Base-by-base conservation (phyloP, 2,888 invertebrate species). In the Kryphioiulus occultus region DNA sequence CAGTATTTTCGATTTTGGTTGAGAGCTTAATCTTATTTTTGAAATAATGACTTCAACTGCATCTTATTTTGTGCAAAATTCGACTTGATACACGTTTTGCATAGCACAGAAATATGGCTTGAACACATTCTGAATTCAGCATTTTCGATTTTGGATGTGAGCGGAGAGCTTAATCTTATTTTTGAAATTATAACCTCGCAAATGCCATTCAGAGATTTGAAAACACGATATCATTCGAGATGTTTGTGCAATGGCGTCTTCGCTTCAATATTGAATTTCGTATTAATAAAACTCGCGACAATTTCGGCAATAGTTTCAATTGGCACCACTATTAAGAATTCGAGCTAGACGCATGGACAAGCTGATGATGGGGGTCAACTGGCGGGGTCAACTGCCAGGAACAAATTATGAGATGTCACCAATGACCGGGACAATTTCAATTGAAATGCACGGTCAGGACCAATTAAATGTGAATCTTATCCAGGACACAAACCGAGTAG, bases 401-500 rank as follows among this genome's bases (percentile, higher is more conserved):
- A 53, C 53, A 53, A 53, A 53, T 53, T 53, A 53, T 47, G 47
- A 47, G 0, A 53, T 53, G 53, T 53, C 53, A 53, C 53, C n/a
- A 53, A n/a, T 19, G 53, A 19, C 4, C 53, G 15, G 53, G 53
- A n/a, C 53, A 53, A 53, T 19, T 53, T 53, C n/a, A 53, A 53
- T 53, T n/a, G 53, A 53, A 53, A 53, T 53, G 53, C 53, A 53
- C 53, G 9, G 53, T 53, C 53, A 53, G 53, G 53, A 53, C 53
- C 53, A 53, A 53, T 53, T 53, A 53, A 53, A 53, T 53, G 53
- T 0, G 53, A 53, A 53, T 19, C 53, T 53, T 53, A 53, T 53
- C 53, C 53, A 53, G 53, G 53, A 53, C 53, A 53, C 53, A 53
- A 53, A 53, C 53, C 53, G 53, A 53, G 53, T 53, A 53, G 53